Evolutionary conservation across 2,797 vertebrate genomes (phyloP).

Genomic region (Mus minutoides): DNA sequence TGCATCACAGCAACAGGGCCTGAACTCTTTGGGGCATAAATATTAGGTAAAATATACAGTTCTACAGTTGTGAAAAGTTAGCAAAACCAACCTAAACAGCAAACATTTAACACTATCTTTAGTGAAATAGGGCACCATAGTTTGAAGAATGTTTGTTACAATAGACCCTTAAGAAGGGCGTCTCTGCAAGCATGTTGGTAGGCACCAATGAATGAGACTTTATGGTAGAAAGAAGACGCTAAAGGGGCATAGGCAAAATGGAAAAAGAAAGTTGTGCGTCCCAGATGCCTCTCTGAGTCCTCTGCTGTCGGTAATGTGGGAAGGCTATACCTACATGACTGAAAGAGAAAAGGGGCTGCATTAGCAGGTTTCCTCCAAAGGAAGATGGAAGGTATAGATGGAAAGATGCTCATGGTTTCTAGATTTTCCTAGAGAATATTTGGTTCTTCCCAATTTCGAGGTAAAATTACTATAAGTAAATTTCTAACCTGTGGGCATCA

Average conservation of each 20-base stretch:
- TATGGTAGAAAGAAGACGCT: background rate
- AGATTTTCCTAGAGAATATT: background rate
- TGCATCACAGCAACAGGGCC: constrained; percentile 52
- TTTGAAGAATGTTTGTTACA: constrained; percentile 50
- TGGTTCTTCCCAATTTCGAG: background rate
- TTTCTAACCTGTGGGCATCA: background rate
- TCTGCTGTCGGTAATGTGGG: background rate
- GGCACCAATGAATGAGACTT: background rate
- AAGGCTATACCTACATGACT: background rate
- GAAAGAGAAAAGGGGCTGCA: background rate
- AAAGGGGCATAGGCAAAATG: background rate
- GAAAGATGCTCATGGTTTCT: too few species aligned
- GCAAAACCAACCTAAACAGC: constrained; percentile 47
- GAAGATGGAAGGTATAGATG: background rate
- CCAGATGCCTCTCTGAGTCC: background rate
- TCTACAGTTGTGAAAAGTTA: constrained; percentile 58
- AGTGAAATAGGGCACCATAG: constrained; percentile 57
- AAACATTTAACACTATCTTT: constrained; percentile 50
- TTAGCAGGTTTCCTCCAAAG: background rate
- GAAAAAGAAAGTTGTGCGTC: background rate
- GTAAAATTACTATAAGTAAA: background rate
- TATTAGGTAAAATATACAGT: constrained; percentile 69
- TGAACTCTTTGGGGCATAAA: constrained; percentile 65
- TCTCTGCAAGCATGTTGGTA: background rate
- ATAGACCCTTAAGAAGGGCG: background rate